Base-by-base conservation (phyloP, 2,888 invertebrate genomes). In the Euzophera pinguis region DNA sequence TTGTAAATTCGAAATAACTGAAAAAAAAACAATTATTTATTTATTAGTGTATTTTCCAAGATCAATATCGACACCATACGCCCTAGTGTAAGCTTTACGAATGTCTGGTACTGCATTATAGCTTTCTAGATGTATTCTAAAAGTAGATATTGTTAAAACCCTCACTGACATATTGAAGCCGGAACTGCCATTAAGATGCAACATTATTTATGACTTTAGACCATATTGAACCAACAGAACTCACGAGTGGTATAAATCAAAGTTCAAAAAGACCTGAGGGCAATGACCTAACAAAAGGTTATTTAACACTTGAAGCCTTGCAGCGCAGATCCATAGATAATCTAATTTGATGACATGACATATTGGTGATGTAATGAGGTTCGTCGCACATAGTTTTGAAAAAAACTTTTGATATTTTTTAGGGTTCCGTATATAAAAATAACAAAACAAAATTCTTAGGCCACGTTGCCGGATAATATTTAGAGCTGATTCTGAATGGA, bases 271-370 rank as follows among this genome's bases (percentile, higher is more conserved):
- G n/a, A 13, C 16, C 14, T 3, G 32, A 29, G 45, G 45, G 32
- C 45, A 16, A 7, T 32, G 32, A 14, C 45, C 45, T 3, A 8
- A 45, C 32, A 45, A 45, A 45, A 45, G 45, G 16, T 45, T 45
- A 45, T 32, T 16, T 45, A 45, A 45, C 45, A 45, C 1, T 16
- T 16, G 43, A 29, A 3, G 34, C 9, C 32, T 14, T 6, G 32
- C 13, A 43, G 29, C 29, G 29, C 29, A 13, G 13, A 22, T 42
- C 42, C 7, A 22, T 38, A 38, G 27, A 1, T 22, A 27, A 43
- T 13, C 12, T 12, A 29, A 12, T 5, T 27, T 43, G 43, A 22
- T 22, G 22, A 22, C 22, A 29, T 27, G 13, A 43, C 9, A 7
- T 13, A 43, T 43, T 43, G 43, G 27, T 43, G 8, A 43, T 6